Conservation (phyloP, 2,888 invertebrate species). For the Eudemis profundana region DNA sequence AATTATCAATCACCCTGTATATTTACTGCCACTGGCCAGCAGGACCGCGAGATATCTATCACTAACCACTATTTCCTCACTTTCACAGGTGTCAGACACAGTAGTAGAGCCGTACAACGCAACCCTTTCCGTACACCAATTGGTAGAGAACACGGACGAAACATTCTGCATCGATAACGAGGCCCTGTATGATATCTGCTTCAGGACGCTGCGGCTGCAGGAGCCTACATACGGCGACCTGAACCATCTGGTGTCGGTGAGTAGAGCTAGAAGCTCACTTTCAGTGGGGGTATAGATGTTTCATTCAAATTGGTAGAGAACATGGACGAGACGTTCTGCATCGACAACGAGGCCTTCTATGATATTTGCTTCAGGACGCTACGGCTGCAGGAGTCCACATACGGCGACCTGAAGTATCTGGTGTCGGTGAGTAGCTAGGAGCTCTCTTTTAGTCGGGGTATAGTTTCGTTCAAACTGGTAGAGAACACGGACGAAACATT, state of each 20-base stretch:
- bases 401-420: slow-evolving; percentile 95
- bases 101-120: slow-evolving; percentile 96
- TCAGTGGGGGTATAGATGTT: too few relatives aligned
- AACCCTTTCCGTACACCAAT: slow-evolving; percentile 93
- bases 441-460: too few relatives aligned
- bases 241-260: slow-evolving; percentile 93
- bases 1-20: too few relatives aligned
- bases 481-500: too few relatives aligned
- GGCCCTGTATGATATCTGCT: slow-evolving; percentile 95
- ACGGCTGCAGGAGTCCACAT: slow-evolving; percentile 92
- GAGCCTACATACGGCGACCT: slow-evolving; percentile 96
- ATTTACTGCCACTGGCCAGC: too few relatives aligned
- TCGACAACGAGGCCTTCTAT: slow-evolving; percentile 95
- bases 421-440: slow-evolving; percentile 86
- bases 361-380: slow-evolving; percentile 96
- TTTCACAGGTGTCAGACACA: slow-evolving; percentile 89
- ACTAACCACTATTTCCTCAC: too few relatives aligned
- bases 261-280: slow-evolving; percentile 49
- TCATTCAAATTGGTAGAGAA: too few relatives aligned
- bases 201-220: slow-evolving; percentile 91
- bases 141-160: slow-evolving; percentile 95
- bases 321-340: slow-evolving; percentile 94
- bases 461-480: too few relatives aligned
- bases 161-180: slow-evolving; percentile 96
- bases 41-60: too few relatives aligned